Evolutionary conservation across 2,888 invertebrate species (phyloP).

Genomic region (Callyntrura guangdongensis): DNA sequence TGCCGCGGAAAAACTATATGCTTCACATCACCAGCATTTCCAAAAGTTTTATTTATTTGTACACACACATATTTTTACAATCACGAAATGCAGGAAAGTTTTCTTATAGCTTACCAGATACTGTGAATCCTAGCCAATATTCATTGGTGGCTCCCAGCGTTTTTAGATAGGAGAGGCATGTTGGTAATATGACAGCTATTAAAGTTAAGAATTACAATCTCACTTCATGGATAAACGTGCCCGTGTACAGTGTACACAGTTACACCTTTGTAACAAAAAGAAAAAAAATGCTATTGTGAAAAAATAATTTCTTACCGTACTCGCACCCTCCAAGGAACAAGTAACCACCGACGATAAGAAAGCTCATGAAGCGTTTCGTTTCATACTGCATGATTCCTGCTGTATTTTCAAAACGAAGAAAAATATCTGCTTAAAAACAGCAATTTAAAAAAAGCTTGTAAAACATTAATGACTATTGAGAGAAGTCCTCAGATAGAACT

Average conservation of each 20-base stretch:
- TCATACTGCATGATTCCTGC: slow-evolving; percentile 80
- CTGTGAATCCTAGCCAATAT: slow-evolving; percentile 86
- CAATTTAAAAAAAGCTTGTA: background rate
- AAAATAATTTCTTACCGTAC: slow-evolving; percentile 85
- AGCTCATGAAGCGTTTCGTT: slow-evolving; percentile 81
- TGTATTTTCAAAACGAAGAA: background rate
- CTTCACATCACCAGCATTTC: slow-evolving; percentile 81
- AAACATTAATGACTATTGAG: background rate
- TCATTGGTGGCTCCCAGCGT: slow-evolving; percentile 85
- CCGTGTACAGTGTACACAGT: too few species aligned
- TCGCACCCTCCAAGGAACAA: slow-evolving; percentile 86
- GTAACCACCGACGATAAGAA: slow-evolving; percentile 83
- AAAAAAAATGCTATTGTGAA: background rate
- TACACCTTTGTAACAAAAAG: too few species aligned
- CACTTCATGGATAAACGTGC: too few species aligned
- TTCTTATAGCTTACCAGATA: slow-evolving; percentile 84
- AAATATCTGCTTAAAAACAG: background rate
- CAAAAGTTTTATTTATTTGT: background rate
- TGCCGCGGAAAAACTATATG: slow-evolving; percentile 86
- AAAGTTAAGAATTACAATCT: too few species aligned
- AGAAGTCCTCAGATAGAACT: background rate
- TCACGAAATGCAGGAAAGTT: slow-evolving; percentile 9
- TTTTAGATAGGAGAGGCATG: slow-evolving; percentile 86
- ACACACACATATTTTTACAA: slow-evolving; percentile 14
- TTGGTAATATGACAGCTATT: slow-evolving; percentile 87